Evolutionary conservation across 2,797 vertebrate species (phyloP).

Genomic region (Glossophaga mutica): DNA sequence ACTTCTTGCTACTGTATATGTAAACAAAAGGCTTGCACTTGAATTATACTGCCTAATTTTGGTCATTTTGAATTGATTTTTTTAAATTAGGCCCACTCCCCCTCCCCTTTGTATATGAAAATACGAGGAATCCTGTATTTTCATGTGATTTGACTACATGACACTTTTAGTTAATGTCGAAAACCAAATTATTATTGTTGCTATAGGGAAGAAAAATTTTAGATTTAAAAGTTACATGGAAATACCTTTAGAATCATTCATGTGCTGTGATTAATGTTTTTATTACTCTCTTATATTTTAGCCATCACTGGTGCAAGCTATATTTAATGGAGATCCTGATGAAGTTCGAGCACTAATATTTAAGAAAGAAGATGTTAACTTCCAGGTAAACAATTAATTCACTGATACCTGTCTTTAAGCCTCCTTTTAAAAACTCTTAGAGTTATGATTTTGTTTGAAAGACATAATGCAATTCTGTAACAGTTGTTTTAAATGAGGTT

Average conservation of each 20-base stretch:
- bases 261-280: conserved; percentile 48
- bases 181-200: conserved; percentile 1
- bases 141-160: not conserved
- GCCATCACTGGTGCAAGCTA: conserved; percentile 98
- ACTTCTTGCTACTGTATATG: conserved; percentile 24
- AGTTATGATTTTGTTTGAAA: conserved; percentile 40
- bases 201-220: not conserved
- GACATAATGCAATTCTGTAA: conserved; percentile 16
- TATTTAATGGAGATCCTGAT: conserved; percentile 98
- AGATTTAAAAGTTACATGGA: conserved; percentile 2
- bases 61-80: not conserved
- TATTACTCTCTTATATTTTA: conserved; percentile 82
- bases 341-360: conserved; percentile 98
- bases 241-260: conserved; percentile 41
- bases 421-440: not conserved
- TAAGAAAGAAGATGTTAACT: conserved; percentile 99
- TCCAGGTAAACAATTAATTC: conserved; percentile 88
- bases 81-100: not conserved
- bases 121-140: not conserved
- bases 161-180: conserved; percentile 17
- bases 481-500: not conserved
- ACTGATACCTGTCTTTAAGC: conserved; percentile 24
- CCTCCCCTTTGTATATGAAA: too few species aligned
- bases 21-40: not conserved
- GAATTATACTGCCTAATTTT: not conserved